Conservation (phyloP, 1,140 invertebrate genomes). For the Geopemphigus sp. region DNA sequence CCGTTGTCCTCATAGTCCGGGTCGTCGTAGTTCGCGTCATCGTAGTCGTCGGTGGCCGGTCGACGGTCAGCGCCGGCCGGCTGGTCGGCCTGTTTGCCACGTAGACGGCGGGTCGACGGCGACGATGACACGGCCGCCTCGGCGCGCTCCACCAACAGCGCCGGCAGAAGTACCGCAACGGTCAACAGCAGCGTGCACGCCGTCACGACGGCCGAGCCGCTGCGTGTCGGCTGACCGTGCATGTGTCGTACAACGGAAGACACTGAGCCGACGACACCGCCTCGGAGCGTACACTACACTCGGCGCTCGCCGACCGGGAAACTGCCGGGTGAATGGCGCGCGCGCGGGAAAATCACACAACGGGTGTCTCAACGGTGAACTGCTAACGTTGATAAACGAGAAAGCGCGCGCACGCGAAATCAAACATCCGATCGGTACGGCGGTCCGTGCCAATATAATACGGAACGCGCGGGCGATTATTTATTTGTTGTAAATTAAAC, state of each 20-base stretch:
- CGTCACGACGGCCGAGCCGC: not conserved
- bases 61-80: not conserved
- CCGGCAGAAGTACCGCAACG: not conserved
- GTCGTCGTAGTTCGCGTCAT: constrained; percentile 54
- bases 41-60: constrained; percentile 22
- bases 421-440: not conserved
- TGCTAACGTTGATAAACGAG: not conserved
- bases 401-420: not conserved
- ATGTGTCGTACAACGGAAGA: not conserved
- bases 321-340: too few species aligned
- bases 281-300: not conserved
- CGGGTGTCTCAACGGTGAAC: too few species aligned
- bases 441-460: constrained; percentile 17
- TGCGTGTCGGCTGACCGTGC: not conserved
- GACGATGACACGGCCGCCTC: not conserved
- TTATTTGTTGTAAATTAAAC: not conserved
- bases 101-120: not conserved
- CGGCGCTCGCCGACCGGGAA: too few species aligned
- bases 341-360: too few species aligned
- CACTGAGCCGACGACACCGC: too few species aligned
- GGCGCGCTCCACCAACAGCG: not conserved
- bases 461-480: not conserved
- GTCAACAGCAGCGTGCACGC: not conserved
- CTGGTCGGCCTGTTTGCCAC: too few species aligned
- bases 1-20: constrained; percentile 54